A percentile compares a stretch with the other conserved stretches of the same genome.
These are phyloP conservation scores for Ammodytes marinus DNA, from an alignment of 2,113 vertebrate genomes.

Conservation along the genomic window DNA sequence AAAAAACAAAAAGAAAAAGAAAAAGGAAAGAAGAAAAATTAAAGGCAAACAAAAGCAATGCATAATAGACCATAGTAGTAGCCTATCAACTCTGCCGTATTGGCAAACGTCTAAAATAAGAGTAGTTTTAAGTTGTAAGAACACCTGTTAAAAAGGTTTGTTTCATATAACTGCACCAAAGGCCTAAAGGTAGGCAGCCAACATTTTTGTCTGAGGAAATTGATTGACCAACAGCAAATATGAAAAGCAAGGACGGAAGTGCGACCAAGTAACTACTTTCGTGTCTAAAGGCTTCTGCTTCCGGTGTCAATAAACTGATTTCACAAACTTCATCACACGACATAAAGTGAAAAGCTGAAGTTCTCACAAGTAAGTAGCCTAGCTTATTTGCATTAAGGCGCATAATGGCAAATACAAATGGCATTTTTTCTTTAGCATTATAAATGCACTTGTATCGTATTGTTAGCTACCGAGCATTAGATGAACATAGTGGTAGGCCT, in stretches of 20 bases:
- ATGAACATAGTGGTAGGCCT: no score
- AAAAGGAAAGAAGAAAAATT: background rate
- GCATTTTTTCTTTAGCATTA: no score
- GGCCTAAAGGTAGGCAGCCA: background rate
- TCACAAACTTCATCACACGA: no score
- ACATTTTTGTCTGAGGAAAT: background rate
- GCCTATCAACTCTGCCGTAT: no score
- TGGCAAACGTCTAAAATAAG: background rate
- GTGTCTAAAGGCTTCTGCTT: background rate
- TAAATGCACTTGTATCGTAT: no score
- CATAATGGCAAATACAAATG: no score
- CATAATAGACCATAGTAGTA: no score
- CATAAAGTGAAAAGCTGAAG: no score
- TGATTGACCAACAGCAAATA: background rate
- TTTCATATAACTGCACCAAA: background rate
- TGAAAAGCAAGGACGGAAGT: background rate
- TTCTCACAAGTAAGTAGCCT: no score
- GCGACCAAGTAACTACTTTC: background rate
- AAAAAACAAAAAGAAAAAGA: background rate
- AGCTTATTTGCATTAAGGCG: no score
- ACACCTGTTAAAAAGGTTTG: background rate
- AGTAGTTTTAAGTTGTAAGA: background rate
- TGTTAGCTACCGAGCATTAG: no score
- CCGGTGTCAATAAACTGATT: no score
- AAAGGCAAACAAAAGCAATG: background rate